Evolutionary conservation across 2,888 invertebrate genomes (phyloP).

Genomic region (Coelopa pilipes): DNA sequence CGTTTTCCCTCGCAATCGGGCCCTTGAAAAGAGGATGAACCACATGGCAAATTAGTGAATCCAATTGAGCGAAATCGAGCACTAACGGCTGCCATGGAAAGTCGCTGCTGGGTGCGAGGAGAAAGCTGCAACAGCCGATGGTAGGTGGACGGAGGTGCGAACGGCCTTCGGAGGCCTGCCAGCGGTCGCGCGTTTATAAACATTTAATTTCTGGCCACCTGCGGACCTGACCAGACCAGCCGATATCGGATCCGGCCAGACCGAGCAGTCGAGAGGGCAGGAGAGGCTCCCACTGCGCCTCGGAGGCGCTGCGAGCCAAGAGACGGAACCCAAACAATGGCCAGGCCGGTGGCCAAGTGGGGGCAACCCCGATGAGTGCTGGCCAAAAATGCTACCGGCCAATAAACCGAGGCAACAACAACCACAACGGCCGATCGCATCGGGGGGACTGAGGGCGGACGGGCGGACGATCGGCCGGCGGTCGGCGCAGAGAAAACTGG

Average conservation of each 20-base stretch:
- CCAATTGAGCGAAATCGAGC: too few species aligned
- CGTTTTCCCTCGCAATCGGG: too few species aligned
- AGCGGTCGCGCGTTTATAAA: constrained; percentile 6
- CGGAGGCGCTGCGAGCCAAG: constrained; percentile 50
- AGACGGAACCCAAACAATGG: constrained; percentile 7
- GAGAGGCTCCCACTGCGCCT: too few species aligned
- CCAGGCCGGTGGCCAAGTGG: constrained; percentile 15
- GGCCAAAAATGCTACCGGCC: constrained; percentile 33
- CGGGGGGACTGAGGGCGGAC: neutral
- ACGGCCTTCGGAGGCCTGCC: constrained; percentile 13
- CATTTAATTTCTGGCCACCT: constrained; percentile 54
- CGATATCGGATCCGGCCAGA: too few species aligned
- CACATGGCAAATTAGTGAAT: neutral
- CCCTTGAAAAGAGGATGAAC: too few species aligned
- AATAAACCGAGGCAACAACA: neutral
- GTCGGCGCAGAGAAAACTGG: constrained; percentile 46
- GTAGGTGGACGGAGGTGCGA: neutral
- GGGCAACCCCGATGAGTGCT: constrained; percentile 25
- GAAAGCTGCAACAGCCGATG: neutral
- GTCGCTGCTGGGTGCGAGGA: neutral
- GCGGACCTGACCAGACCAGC: constrained; percentile 44
- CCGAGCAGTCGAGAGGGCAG: too few species aligned
- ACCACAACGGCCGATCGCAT: neutral
- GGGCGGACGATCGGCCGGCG: neutral
- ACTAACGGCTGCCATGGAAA: neutral